Base-by-base conservation (phyloP, 1,140 invertebrate genomes). In the Drosophila varians region DNA sequence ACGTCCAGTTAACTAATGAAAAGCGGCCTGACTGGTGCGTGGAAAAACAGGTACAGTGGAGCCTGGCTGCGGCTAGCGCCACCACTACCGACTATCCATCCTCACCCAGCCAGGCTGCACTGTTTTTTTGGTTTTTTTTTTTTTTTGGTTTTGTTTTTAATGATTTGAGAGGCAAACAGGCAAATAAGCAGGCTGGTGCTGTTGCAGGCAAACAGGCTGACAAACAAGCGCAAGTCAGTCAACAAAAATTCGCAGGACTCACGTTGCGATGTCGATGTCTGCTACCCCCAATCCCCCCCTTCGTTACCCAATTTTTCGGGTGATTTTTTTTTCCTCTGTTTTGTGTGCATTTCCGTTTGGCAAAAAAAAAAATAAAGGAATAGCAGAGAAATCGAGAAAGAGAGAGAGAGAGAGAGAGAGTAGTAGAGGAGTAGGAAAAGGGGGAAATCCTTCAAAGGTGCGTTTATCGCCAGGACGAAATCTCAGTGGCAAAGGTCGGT, bases 1-100 rank as follows among this genome's bases (percentile, higher is more conserved):
- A 36, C 56, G 26, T 23, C 9, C 36, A 11, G 31, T 11, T 26
- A 61, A 56, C 77, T 79, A 79, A 79, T 79, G 77, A 79, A 76
- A 31, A 18, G 18, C n/a, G 42, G 31, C 52, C 16, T n/a, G n/a
- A 16, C 38, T 18, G 16, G 38, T 8, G 14, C 38, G 23, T 43
- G 21, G 7, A 47, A 49, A 46, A 56, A 12, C 40, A 6, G 40
- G 5, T n/a, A 56, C 55, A 58, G 55, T 58, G 46, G 45, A 58
- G 45, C 31, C 46, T 26, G 1, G 3, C 1, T 2, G 1, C 3
- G 6, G 2, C 11, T 6, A 6, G 1, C 1, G 34, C 9, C 14
- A 9, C 1, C 9, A 11, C 9, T 31, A 31, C 9, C 28, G 9
- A 42, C 11, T 0, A 12, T 19, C 8, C 11, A 1, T n/a, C 7